Base-by-base conservation (phyloP, 2,113 vertebrate species). In the Lampris megalopsis region DNA sequence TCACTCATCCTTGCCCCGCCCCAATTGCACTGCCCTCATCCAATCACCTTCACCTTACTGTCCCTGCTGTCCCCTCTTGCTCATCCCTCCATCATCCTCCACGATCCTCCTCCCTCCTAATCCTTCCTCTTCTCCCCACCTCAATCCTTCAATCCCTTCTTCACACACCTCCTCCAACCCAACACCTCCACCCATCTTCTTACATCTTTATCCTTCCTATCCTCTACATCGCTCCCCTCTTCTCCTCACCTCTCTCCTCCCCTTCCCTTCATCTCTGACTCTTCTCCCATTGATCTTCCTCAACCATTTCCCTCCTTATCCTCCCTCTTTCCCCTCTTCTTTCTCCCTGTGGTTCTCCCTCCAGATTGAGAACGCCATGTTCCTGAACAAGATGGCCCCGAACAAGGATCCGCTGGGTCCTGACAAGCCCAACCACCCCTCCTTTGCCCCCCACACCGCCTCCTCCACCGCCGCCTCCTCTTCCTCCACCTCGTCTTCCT, bases 291-390 rank as follows among this genome's bases (percentile, higher is more conserved):
- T 24, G 24, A 57, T 58, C 57, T 38, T 35, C 63, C 42, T 66
- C 69, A 40, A 50, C 72, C 64, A 36, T 67, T 54, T 67, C 53
- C 35, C 37, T 80, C 53, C 24, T 40, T 47, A 6, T 3, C 42
- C 61, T 52, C 48, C 47, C 3, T 13, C 48, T 13, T 37, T 49
- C 7, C n/a, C 38, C n/a, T 41, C 54, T 6, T 67, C 38, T 52
- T 71, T 54, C 68, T 68, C 8, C 13, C 13, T 35, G 3, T 9
- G 13, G 45, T 1, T 74, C 56, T 38, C 64, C 36, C 0, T 79
- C 48, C 84, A 99, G 98, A 97, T 99, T 52, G 98, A 99, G 87
- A 99, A 97, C 94, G 96, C 96, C 77, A 99, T 99, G 97, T 99
- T 99, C 92, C 96, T 99, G 90, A 99, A 97, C 93, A 99, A 99